A percentile compares a stretch with the other conserved stretches of the same genome.
Evolutionary conservation across 2,797 vertebrate genomes (phyloP).

Genomic region (Merluccius polli): DNA sequence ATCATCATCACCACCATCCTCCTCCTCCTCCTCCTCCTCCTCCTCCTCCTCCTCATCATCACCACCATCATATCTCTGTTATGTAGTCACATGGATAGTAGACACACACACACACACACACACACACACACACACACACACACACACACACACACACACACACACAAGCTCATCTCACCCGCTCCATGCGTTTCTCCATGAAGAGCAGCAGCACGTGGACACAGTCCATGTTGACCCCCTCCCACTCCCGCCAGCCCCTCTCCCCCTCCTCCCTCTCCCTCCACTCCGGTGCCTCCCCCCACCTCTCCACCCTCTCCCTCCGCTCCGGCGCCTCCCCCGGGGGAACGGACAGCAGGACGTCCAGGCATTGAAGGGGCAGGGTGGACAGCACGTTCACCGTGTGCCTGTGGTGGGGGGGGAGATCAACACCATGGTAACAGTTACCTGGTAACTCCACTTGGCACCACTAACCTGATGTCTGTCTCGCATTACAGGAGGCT

Average conservation of each 20-base stretch:
- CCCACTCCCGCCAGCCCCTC: slow-evolving; percentile 50
- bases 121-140: too few relatives aligned
- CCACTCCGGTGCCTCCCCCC: slow-evolving; percentile 37
- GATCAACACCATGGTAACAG: background rate
- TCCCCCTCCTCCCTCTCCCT: slow-evolving; percentile 38
- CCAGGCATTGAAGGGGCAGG: slow-evolving; percentile 70
- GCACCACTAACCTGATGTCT: background rate
- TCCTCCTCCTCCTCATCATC: background rate
- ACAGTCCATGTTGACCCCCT: slow-evolving; percentile 71
- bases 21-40: too few relatives aligned
- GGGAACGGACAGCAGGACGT: slow-evolving; percentile 60
- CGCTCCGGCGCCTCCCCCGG: slow-evolving; percentile 35
- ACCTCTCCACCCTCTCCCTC: slow-evolving; percentile 42
- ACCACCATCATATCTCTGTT: background rate
- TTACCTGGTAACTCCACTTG: background rate
- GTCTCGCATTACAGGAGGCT: background rate
- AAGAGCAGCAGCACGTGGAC: slow-evolving; percentile 68
- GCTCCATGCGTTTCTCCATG: slow-evolving; percentile 68
- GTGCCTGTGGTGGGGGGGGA: slow-evolving; percentile 43
- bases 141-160: too few relatives aligned
- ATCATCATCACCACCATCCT: slow-evolving; percentile 44
- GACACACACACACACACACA: too few relatives aligned
- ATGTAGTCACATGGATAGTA: too few relatives aligned
- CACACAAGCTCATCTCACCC: slow-evolving; percentile 39
- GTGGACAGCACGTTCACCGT: slow-evolving; percentile 70